Base-by-base conservation (phyloP, 92 coral and sea anemone genomes). In the Zoanthus sansibaricus region DNA sequence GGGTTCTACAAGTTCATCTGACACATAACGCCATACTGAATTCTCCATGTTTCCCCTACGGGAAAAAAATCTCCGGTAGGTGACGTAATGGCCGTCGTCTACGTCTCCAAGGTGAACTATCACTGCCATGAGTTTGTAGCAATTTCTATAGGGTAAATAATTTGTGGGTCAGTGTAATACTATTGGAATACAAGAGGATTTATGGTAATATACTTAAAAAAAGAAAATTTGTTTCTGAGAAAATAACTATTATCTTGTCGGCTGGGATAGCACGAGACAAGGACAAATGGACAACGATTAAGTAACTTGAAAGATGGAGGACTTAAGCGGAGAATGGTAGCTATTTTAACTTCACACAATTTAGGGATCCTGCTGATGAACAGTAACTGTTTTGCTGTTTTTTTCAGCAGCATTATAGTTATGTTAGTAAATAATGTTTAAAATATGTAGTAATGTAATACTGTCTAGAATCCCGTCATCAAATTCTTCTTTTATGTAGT, bases 71-170 rank as follows among this genome's bases (percentile, higher is more conserved):
- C 96, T 89, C 77, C 99, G 92, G 91, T 93, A 97, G 14, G 99
- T 95, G 84, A 97, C 90, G 91, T 95, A 97, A 93, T 97, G 99
- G 1, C 99, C 99, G 68, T 94, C 94, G 6, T 91, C 91, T 59
- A 95, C 99, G 16, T 90, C 96, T 64, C 99, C 99, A 76, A 89
- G 86, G 79, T 97, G 99, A 56, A 93, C 95, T 76, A 94, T 94
- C 44, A 97, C 98, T 13, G 99, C 98, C 89, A 94, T 92, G 56
- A 97, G 91, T 79, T 79, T 84, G 88, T 88, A 97, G 46, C 92
- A 94, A 3, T 75, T 83, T 62, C 94, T 91, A 75, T 25, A 75
- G 9, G 55, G 16, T 9, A 75, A 44, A 54, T 16, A 46, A 30
- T 52, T 51, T n/a, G 5, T 45, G 25, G 32, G 76, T 16, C 25